Evolutionary conservation across 2,888 invertebrate species (phyloP).

Genomic region (Meloe dianella): DNA sequence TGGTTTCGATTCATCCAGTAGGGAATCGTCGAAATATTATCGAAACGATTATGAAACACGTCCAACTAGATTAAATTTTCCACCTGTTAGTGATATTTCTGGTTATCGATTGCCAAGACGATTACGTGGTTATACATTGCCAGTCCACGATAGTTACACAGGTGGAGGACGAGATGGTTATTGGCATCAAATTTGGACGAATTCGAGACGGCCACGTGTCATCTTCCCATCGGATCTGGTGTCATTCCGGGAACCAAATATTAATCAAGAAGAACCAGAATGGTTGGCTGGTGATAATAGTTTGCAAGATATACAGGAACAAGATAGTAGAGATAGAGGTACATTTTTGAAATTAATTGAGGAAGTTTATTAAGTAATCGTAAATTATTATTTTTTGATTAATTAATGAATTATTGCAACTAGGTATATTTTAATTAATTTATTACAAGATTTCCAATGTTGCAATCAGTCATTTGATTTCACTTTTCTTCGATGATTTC

Average conservation of each 20-base stretch:
- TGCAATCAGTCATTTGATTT: slow-evolving; percentile 18
- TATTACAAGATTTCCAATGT: slow-evolving; percentile 6
- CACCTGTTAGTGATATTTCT: slow-evolving; percentile 37
- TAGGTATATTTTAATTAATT: background rate
- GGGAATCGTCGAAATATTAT: slow-evolving; percentile 22
- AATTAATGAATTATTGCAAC: slow-evolving; percentile 3
- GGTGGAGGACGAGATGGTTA: slow-evolving; percentile 44
- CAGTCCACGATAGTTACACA: slow-evolving; percentile 39
- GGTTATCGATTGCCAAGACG: slow-evolving; percentile 43
- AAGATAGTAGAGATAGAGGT: slow-evolving; percentile 70
- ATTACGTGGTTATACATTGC: slow-evolving; percentile 38
- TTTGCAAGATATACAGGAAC: slow-evolving; percentile 66
- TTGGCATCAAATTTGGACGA: slow-evolving; percentile 47
- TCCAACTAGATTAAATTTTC: slow-evolving; percentile 33
- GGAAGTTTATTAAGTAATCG: slow-evolving; percentile 1
- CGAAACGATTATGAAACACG: slow-evolving; percentile 28
- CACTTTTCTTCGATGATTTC: slow-evolving; percentile 28
- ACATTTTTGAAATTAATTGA: slow-evolving; percentile 49
- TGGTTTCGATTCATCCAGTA: slow-evolving; percentile 31
- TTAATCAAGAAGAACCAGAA: slow-evolving; percentile 49
- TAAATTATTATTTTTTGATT: slow-evolving; percentile 13
- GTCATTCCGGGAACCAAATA: slow-evolving; percentile 54
- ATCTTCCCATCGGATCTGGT: slow-evolving; percentile 59
- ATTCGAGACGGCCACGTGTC: slow-evolving; percentile 55
- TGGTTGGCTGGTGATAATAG: slow-evolving; percentile 57